Conservation (phyloP, 2,888 invertebrate species). For the Myopa tessellatipennis region DNA sequence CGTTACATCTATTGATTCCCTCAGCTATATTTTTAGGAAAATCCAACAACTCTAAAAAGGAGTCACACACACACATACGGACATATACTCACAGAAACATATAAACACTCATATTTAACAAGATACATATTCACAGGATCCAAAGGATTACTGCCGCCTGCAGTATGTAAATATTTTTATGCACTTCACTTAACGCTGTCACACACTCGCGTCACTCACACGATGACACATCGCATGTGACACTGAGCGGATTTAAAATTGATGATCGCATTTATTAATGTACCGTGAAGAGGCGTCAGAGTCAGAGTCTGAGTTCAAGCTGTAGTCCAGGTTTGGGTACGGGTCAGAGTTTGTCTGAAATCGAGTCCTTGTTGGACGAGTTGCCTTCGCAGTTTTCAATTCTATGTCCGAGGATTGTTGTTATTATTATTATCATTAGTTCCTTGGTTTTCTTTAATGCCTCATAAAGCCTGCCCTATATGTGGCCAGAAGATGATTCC, state of each 20-base stretch:
- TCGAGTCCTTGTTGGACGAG: neutral
- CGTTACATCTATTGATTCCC: no score
- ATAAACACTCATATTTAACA: neutral
- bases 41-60: no score
- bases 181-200: neutral
- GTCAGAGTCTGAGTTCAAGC: neutral
- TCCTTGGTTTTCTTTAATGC: neutral
- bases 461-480: neutral
- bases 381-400: neutral
- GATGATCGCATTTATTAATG: conserved; percentile 25
- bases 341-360: no score
- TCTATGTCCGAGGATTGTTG: neutral
- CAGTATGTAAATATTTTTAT: conserved; percentile 18
- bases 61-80: neutral
- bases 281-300: conserved; percentile 9
- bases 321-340: no score
- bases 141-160: conserved; percentile 6
- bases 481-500: neutral
- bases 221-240: neutral
- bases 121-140: neutral
- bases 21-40: no score
- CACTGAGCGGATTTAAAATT: conserved; percentile 18
- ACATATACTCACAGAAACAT: neutral
- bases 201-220: neutral
- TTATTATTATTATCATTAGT: neutral